Conservation (phyloP, 2,113 vertebrate species). For the Murina feae region DNA sequence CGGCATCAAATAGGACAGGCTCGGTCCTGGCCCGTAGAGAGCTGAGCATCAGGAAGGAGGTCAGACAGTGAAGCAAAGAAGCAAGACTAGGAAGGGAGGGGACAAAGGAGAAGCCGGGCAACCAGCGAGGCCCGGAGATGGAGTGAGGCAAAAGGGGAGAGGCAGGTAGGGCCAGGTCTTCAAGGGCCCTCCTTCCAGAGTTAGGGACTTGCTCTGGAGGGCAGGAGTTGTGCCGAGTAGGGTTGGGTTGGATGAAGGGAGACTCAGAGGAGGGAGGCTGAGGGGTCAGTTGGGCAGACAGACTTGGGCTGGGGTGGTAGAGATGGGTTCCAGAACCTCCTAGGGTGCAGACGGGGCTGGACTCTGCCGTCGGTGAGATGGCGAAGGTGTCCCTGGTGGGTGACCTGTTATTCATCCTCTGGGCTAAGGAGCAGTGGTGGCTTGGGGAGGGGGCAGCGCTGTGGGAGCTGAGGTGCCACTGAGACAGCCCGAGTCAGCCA, state of each 20-base stretch:
- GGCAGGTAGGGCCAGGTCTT: neutral
- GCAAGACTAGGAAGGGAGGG: neutral
- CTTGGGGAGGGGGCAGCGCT: neutral
- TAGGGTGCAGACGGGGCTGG: neutral
- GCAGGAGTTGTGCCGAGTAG: neutral
- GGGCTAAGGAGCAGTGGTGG: neutral
- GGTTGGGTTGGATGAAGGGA: neutral
- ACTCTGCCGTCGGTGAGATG: neutral
- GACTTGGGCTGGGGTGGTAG: neutral
- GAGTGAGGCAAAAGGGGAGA: neutral
- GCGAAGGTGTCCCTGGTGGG: neutral
- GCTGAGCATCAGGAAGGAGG: neutral
- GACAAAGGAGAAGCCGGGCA: neutral
- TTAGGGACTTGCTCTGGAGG: neutral
- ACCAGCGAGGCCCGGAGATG: neutral
- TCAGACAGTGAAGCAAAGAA: neutral
- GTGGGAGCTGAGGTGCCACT: accelerated
- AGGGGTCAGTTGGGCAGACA: neutral
- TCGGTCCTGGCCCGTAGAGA: neutral
- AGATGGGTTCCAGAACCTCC: neutral
- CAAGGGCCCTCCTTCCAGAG: neutral
- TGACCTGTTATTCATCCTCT: neutral
- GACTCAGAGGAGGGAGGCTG: neutral
- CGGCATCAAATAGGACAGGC: neutral
- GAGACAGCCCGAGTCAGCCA: neutral